Percentiles rank a stretch among this genome's conserved stretches.
Conservation (phyloP, 2,113 vertebrate species). For the Crotophaga sulcirostris region DNA sequence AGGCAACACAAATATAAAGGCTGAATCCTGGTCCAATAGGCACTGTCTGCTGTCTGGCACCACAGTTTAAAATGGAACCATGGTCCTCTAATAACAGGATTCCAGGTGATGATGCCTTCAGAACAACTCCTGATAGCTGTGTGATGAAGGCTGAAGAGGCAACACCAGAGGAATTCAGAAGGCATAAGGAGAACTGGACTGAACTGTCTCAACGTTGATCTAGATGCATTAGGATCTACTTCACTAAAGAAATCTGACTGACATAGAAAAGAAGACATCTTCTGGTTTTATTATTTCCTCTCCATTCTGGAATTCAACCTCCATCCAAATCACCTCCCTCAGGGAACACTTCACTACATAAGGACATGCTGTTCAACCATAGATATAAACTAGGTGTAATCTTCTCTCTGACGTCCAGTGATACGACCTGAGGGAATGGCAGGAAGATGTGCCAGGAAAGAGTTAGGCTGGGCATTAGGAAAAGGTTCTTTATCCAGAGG, state of each 20-base stretch:
- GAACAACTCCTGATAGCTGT: background rate
- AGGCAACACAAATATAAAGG: background rate
- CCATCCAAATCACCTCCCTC: background rate
- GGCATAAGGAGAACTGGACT: background rate
- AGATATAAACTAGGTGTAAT: background rate
- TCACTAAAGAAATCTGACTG: background rate
- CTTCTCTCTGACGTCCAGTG: too few relatives aligned
- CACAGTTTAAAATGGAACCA: fast-evolving
- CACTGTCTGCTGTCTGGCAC: too few relatives aligned
- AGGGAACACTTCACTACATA: background rate
- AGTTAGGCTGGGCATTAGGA: too few relatives aligned
- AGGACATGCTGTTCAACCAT: background rate
- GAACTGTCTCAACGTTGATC: background rate
- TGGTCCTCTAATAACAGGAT: background rate
- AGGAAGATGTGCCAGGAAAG: too few relatives aligned
- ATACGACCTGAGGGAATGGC: too few relatives aligned
- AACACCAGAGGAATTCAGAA: background rate
- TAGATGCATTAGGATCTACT: background rate
- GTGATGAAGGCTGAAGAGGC: background rate
- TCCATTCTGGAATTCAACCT: background rate
- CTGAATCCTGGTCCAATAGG: fast-evolving
- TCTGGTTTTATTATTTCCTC: background rate
- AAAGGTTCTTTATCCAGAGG: too few relatives aligned
- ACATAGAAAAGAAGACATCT: background rate
- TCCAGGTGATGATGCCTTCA: background rate